Base-by-base conservation (phyloP, 2,888 invertebrate genomes). In the Atethmia centrago region DNA sequence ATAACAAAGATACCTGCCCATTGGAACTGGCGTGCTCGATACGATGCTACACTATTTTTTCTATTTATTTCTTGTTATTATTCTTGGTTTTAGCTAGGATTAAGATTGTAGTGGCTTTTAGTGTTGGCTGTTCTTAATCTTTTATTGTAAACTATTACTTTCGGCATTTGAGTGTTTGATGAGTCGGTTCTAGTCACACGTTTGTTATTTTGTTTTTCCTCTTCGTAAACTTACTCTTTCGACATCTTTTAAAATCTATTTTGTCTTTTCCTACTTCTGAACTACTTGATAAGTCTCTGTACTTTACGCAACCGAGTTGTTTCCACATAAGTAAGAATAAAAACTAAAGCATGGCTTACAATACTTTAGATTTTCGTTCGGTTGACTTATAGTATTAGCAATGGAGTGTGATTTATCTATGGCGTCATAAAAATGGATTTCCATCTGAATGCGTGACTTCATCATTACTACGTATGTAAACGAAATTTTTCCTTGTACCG, bases 1-100 rank as follows among this genome's bases (percentile, higher is more conserved):
- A 91, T 88, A 87, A 90, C 90, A 88, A 86, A 87, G 85, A 87
- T 86, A 82, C 74, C 74, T 82, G 80, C 75, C 68, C 80, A 87
- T 86, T 87, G 82, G 87, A 85, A 87, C 87, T 68, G 80, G 66
- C 84, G 83, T 84, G 79, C 77, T 79, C 77, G 64, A 80, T 76
- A 78, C 75, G 65, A 78, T 36, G 62, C 68, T 62, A 69, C 51
- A 56, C 51, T 64, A 53, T 78, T 85, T 83, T 85, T 78, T 80
- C 71, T 77, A 71, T 36, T 78, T 66, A 66, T 71, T 82, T 70
- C 71, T 75, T 59, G 62, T 84, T 53, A 31, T 58, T 56, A 53
- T 68, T 59, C 49, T 71, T 61, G 9, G 36, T 65, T 65, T 64
- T 40, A 55, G 14, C 31, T 65, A 58, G 3, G 7, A 14, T 53